Evolutionary conservation across 2,113 vertebrate genomes (phyloP).

Genomic region (Mustela lutreola): DNA sequence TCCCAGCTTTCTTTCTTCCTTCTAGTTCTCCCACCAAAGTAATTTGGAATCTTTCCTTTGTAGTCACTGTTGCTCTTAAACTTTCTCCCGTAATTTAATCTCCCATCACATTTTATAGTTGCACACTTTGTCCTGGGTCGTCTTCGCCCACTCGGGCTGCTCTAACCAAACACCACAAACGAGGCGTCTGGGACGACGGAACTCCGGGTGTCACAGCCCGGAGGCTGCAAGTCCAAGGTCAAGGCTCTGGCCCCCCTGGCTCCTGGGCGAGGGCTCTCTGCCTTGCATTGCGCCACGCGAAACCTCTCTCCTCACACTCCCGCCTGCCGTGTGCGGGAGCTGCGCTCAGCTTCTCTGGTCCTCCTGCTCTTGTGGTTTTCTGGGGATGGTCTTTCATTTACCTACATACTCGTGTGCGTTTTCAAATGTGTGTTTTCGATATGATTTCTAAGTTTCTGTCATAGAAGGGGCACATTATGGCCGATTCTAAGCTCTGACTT

Average conservation of each 20-base stretch:
- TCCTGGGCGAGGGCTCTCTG: neutral
- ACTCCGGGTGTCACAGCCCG: neutral
- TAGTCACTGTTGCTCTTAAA: neutral
- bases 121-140: no score
- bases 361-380: neutral
- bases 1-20: neutral
- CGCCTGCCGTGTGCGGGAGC: rapidly evolving
- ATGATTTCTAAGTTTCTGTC: neutral
- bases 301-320: rapidly evolving
- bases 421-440: neutral
- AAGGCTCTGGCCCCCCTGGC: neutral
- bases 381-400: neutral
- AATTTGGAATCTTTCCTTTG: neutral
- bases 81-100: no score
- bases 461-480: neutral
- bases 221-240: neutral
- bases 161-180: neutral
- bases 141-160: rapidly evolving
- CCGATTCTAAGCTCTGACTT: neutral
- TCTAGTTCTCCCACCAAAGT: no score
- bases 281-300: no score
- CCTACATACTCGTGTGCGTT: no score
- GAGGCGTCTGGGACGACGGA: neutral
- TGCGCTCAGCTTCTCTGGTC: rapidly evolving
- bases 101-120: neutral